Evolutionary conservation across 37 sponge, comb jelly and placozoan genomes (phyloP), one percentile per base, ranked within the genome.

Genomic region (Dysidea cf. avara): DNA sequence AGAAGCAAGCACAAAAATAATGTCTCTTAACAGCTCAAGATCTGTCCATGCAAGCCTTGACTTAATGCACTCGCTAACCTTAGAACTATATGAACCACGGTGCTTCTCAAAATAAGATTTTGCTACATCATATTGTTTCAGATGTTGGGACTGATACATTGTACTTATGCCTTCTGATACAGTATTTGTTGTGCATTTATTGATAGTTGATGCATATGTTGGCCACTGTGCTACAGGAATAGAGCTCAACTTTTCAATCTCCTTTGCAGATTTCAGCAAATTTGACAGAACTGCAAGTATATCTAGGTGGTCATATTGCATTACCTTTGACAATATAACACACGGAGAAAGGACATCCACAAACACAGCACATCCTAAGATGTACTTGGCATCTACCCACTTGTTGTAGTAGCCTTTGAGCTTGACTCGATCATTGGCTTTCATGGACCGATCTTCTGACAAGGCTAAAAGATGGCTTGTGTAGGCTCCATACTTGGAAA

Each of bases 271-370:
- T n/a, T 38, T 33, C 40, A 71, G 32, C 48, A 72, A 55, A 54
- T 67, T 73, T 18, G 56, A 31, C 20, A 81, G 56, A 20, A 74
- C 74, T 35, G 30, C 58, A 30, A 73, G 32, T 25, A 80, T 62
- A 38, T 72, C 74, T 25, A 81, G 31, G 21, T 72, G 66, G 9
- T 73, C 82, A 24, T 7, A 22, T 25, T 81, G 82, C 74, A 82
- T 82, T n/a, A 47, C 61, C 46, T 86, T 79, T 39, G 74, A 86
- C 39, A 79, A 79, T 6, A 78, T 61, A 7, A 56, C 55, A 71
- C 72, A 73, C 16, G 81, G 81, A 26, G 34, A 48, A 22, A 76
- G 69, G 26, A 83, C 29, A 30, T 77, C 77, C 16, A 53, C 63
- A 77, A 17, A 24, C 20, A n/a, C n/a, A n/a, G n/a, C n/a, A n/a